Conservation (phyloP, 1,140 invertebrate species). For the Eubasilissa regina region DNA sequence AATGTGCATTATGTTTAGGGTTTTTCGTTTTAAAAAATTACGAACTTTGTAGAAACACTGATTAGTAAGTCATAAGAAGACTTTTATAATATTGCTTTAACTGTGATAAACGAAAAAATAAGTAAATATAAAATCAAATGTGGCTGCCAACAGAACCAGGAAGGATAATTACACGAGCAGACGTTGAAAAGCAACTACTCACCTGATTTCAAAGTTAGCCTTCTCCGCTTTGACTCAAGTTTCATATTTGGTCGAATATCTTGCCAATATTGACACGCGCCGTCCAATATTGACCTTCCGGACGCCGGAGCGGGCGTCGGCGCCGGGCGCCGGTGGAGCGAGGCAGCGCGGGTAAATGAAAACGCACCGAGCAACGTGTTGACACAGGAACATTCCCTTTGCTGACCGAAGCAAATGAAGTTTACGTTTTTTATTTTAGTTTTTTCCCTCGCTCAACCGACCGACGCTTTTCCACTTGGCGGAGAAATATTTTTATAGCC, state of each 20-base stretch:
- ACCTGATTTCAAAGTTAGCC: conserved; percentile 31
- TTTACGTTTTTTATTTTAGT: conserved; percentile 24
- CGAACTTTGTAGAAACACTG: too few relatives aligned
- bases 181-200: conserved; percentile 11
- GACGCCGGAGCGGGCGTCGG: conserved; percentile 11
- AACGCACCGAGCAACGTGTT: conserved; percentile 21
- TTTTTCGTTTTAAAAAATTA: too few relatives aligned
- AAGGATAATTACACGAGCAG: background rate
- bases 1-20: too few relatives aligned
- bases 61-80: too few relatives aligned
- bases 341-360: conserved; percentile 21
- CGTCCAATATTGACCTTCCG: conserved; percentile 47
- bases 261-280: conserved; percentile 43
- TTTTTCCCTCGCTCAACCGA: background rate
- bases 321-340: conserved; percentile 12
- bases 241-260: conserved; percentile 46
- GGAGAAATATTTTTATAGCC: background rate
- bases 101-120: too few relatives aligned
- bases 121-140: too few relatives aligned
- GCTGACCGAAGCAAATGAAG: conserved; percentile 34
- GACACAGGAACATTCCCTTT: conserved; percentile 29
- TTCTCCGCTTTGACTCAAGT: conserved; percentile 25
- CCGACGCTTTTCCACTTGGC: conserved; percentile 7
- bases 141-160: background rate
- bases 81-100: too few relatives aligned